A percentile compares a stretch with the other conserved stretches of the same genome.
phyloP scores from a whole-genome alignment of 2,113 vertebrate genomes.

The Nannobrachium achirus region DNA sequence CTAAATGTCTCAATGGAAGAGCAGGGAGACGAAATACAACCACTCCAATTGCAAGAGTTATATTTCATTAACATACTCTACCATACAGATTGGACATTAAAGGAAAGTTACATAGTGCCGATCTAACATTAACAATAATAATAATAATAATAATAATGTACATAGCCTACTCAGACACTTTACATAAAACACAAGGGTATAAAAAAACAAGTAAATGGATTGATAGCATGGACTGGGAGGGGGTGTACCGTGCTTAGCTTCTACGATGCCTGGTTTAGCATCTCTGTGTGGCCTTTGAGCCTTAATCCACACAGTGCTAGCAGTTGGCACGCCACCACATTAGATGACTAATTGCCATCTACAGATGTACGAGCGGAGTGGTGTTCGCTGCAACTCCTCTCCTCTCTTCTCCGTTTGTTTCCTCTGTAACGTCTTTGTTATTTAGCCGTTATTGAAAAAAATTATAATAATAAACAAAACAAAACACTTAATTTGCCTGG shows the following conservation, averaged over 20 bases:
- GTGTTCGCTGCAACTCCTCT: background rate
- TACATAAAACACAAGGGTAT: too few relatives aligned
- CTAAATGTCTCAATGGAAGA: too few relatives aligned
- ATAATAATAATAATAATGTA: too few relatives aligned
- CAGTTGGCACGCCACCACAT: constrained; percentile 53
- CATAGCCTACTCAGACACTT: too few relatives aligned
- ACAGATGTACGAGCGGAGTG: constrained; percentile 32
- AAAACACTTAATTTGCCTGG: constrained; percentile 34
- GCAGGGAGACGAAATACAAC: too few relatives aligned
- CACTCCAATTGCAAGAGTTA: too few relatives aligned
- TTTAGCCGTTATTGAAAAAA: background rate
- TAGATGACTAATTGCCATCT: constrained; percentile 53
- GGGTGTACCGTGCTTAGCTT: background rate
- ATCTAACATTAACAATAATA: too few relatives aligned
- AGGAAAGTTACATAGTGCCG: too few relatives aligned
- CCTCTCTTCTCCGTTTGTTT: constrained; percentile 1
- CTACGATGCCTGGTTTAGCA: constrained; percentile 16
- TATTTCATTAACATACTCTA: too few relatives aligned
- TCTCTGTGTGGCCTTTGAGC: constrained; percentile 8
- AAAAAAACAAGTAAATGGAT: too few relatives aligned
- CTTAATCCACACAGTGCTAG: constrained; percentile 36
- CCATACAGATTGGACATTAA: too few relatives aligned
- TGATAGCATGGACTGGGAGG: background rate
- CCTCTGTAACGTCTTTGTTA: constrained; percentile 19
- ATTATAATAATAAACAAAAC: too few relatives aligned